Base-by-base conservation (phyloP, 2,888 invertebrate genomes). In the Shargacucullia verbasci region DNA sequence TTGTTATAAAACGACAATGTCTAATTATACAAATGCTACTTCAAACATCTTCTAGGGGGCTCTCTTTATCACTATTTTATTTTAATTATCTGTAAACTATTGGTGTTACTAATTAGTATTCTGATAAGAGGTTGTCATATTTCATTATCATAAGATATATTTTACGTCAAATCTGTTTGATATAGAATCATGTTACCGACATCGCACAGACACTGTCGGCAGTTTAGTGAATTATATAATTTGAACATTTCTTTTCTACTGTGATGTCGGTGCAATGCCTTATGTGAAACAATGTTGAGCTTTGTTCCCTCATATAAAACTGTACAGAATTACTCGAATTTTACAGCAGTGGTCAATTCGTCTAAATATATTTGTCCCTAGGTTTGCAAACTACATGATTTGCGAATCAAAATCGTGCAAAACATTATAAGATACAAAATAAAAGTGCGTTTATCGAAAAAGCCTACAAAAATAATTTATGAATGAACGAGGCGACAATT, bases 21-120 rank as follows among this genome's bases (percentile, higher is more conserved):
- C 88, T 92, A 90, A 87, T 87, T 84, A 85, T 91, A 92, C 88
- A 92, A 92, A 92, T 88, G 89, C 92, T 92, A 92, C 86, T 80
- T 83, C 84, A 76, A 91, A 91, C 87, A 83, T 86, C 84, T 82
- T 79, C 88, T 90, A 90, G 82, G 82, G 84, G 85, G 81, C 81
- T 86, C 82, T 80, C 78, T 80, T 89, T 89, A 89, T 79, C 66
- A 80, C 87, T 92, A 90, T 67, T 65, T 69, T 77, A 64, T 58
- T 82, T 82, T 79, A 86, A 81, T 87, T 90, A 89, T 81, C 80
- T 78, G 44, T 90, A 84, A 86, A 79, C 89, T 92, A 92, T 92
- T 91, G 92, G 91, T 92, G 91, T 92, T 84, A 79, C 84, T 88
- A 83, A 84, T 86, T 82, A 85, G 73, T 79, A 71, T 76, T 79